These are phyloP conservation scores for Drosophila mimica DNA, from an alignment of 2,888 invertebrate species.

Conservation along the genomic window DNA sequence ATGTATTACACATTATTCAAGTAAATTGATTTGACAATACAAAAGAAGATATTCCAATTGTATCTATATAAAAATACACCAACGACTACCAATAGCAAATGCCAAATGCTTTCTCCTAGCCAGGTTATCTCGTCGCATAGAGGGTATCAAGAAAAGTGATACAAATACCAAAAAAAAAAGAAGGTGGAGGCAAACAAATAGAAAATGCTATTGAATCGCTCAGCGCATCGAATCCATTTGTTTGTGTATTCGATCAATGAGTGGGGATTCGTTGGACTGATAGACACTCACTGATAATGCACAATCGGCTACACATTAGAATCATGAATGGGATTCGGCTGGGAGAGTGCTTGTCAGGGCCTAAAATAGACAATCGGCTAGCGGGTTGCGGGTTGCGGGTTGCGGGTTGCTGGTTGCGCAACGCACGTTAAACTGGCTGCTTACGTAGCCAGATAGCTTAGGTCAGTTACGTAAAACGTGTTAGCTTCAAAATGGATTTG, in stretches of 20 bases:
- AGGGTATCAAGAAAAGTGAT: constrained; percentile 16
- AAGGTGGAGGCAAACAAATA: constrained; percentile 43
- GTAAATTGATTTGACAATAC: neutral
- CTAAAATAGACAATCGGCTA: constrained; percentile 29
- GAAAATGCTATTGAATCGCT: constrained; percentile 40
- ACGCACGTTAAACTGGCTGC: constrained; percentile 41
- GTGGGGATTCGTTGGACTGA: constrained; percentile 12
- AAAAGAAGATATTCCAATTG: neutral
- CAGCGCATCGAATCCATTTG: constrained; percentile 29
- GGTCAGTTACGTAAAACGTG: constrained; percentile 70
- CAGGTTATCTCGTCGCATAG: neutral
- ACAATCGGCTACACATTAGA: constrained; percentile 39
- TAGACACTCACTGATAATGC: constrained; percentile 36
- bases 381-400: constrained; percentile 14
- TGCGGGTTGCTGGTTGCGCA: constrained; percentile 30
- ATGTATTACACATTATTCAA: neutral
- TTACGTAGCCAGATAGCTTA: constrained; percentile 56
- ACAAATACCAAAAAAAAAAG: constrained; percentile 15
- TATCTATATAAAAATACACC: neutral
- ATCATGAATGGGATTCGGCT: constrained; percentile 69
- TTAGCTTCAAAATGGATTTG: constrained; percentile 9
- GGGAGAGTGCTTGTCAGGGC: constrained; percentile 20
- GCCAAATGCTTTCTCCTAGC: neutral
- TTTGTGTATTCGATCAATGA: constrained; percentile 32
- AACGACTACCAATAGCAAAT: neutral